Evolutionary conservation across 2,888 invertebrate species (phyloP).

Genomic region (Macropis europaea): DNA sequence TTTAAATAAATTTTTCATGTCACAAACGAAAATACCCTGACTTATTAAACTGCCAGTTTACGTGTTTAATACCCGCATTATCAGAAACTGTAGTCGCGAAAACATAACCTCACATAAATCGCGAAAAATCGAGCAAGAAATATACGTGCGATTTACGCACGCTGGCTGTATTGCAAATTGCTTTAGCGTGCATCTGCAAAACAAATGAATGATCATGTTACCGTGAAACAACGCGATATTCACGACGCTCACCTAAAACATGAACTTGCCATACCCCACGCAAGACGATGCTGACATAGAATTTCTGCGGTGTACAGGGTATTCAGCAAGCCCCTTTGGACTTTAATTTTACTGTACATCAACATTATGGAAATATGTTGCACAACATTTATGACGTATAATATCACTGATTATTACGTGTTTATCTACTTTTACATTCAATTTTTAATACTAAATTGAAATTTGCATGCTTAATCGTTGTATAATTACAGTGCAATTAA

Average conservation of each 20-base stretch:
- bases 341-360: slow-evolving; percentile 9
- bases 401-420: background rate
- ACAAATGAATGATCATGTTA: background rate
- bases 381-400: background rate
- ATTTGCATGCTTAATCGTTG: background rate
- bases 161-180: background rate
- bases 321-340: slow-evolving; percentile 17
- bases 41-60: background rate
- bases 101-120: slow-evolving; percentile 42
- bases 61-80: background rate
- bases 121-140: slow-evolving; percentile 6
- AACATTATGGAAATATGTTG: slow-evolving; percentile 6
- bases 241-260: slow-evolving; percentile 73
- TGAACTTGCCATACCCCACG: slow-evolving; percentile 76
- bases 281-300: slow-evolving; percentile 45
- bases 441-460: background rate
- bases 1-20: background rate
- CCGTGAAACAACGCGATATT: background rate
- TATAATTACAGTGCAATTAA: background rate
- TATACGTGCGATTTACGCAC: background rate
- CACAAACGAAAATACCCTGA: background rate
- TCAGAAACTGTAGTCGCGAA: slow-evolving; percentile 4
- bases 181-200: background rate
- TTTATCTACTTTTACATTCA: background rate
- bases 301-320: slow-evolving; percentile 40